Base-by-base conservation (phyloP, 1,140 invertebrate genomes). In the Dufourea novaeangliae region DNA sequence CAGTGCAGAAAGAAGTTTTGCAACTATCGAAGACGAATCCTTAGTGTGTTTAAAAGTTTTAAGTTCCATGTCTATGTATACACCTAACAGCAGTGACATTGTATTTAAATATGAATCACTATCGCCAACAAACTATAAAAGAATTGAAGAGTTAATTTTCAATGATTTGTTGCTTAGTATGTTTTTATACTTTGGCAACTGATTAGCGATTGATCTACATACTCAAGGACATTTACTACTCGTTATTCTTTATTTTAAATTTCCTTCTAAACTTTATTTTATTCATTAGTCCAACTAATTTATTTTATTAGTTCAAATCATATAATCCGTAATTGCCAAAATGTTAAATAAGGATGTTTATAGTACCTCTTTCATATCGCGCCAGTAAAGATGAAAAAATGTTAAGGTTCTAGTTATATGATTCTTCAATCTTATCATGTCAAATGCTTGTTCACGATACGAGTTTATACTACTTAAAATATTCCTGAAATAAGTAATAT, bases 361-460 rank as follows among this genome's bases (percentile, higher is more conserved):
- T 54, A 61, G 44, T 87, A 90, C 90, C 87, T 90, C 85, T 87
- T 89, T 87, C 66, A 87, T 66, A 73, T 90, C 79, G 27, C 80
- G 73, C 85, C 89, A 91, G 80, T 90, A 90, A 66, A 90, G 83
- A 72, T 90, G 87, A 79, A 90, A 88, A 80, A 90, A 91, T 71
- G 83, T 86, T 68, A 91, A 80, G 27, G 87, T 87, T 67, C 82
- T 85, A 52, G 61, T 86, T 37, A 90, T 83, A 72, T 91, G 87
- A 39, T 87, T 85, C 52, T 87, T 88, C 29, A 91, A 74, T 39
- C 74, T 84, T 34, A 67, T 73, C 32, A 67, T 46, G 44, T 79
- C 75, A 29, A 54, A 27, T n/a, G 14, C 39, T 25, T 86, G 83
- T 34, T 70, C 71, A 37, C 63, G 83, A 66, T 68, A 68, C n/a